Conservation (phyloP, 2,797 vertebrate genomes). For the Taeniopygia guttata region DNA sequence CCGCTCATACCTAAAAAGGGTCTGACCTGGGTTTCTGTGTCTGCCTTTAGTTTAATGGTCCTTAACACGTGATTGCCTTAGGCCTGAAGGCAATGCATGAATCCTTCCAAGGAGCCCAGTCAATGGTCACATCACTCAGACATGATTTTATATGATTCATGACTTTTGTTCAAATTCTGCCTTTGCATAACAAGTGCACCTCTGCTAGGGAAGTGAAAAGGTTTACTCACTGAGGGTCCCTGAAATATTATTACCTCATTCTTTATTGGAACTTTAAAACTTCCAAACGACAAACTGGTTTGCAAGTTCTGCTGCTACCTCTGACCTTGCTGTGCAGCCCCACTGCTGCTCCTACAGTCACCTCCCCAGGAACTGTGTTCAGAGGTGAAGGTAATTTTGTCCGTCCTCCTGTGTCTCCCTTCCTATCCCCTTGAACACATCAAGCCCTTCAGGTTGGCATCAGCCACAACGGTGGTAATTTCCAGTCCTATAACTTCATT, state of each 20-base stretch:
- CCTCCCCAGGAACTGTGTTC: neutral
- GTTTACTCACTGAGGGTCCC: neutral
- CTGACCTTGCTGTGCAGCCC: neutral
- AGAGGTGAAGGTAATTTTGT: neutral
- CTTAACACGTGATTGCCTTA: neutral
- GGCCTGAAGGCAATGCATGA: neutral
- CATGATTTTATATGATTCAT: neutral
- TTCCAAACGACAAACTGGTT: neutral
- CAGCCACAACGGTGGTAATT: neutral
- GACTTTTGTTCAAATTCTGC: neutral
- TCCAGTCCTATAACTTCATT: conserved; percentile 41
- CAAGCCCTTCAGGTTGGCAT: conserved; percentile 18
- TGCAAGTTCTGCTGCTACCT: neutral
- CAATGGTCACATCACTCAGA: neutral
- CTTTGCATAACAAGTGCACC: neutral
- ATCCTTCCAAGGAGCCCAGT: neutral
- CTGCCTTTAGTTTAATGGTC: neutral
- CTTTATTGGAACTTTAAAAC: neutral
- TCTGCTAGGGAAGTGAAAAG: neutral
- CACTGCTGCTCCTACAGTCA: neutral
- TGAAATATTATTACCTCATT: neutral
- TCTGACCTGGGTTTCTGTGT: neutral
- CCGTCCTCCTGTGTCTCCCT: accelerated
- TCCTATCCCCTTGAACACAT: neutral
- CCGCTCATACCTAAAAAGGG: neutral